These are phyloP conservation scores for Neocrepidodera transversa DNA, from an alignment of 2,888 invertebrate species.

Conservation along the genomic window DNA sequence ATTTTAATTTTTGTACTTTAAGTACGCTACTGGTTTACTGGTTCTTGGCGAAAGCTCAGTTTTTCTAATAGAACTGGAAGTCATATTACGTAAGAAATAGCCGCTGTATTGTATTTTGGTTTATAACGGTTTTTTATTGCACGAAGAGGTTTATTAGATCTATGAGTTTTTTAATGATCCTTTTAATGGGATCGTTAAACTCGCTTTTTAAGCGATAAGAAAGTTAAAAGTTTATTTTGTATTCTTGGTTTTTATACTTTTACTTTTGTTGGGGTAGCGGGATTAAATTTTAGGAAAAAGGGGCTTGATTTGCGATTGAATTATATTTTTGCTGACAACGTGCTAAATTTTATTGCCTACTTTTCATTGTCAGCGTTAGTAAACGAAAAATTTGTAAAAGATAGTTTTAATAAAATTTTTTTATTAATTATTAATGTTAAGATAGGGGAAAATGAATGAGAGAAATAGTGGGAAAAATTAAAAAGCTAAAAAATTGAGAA, in stretches of 20 bases:
- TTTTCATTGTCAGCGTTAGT: too few relatives aligned
- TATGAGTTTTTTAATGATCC: slow-evolving; percentile 15
- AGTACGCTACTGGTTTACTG: too few relatives aligned
- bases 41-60: slow-evolving; percentile 31
- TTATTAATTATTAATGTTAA: too few relatives aligned
- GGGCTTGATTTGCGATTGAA: too few relatives aligned
- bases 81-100: slow-evolving; percentile 35
- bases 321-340: too few relatives aligned
- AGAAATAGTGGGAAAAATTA: too few relatives aligned
- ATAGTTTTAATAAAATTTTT: too few relatives aligned
- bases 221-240: slow-evolving; percentile 4
- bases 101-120: slow-evolving; percentile 25
- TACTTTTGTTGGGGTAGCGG: background rate
- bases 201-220: slow-evolving; percentile 5
- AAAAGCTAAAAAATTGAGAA: too few relatives aligned
- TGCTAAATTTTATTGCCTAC: too few relatives aligned
- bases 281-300: too few relatives aligned
- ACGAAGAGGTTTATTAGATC: slow-evolving; percentile 20
- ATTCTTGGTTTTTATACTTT: background rate
- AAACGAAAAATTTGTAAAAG: too few relatives aligned
- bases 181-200: slow-evolving; percentile 13
- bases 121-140: slow-evolving; percentile 3
- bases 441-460: too few relatives aligned
- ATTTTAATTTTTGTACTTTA: background rate
- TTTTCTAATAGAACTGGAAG: slow-evolving; percentile 33